Evolutionary conservation across 2,113 vertebrate genomes (phyloP), one percentile per base, ranked within the genome.

Genomic region (Orthonyx spaldingii): DNA sequence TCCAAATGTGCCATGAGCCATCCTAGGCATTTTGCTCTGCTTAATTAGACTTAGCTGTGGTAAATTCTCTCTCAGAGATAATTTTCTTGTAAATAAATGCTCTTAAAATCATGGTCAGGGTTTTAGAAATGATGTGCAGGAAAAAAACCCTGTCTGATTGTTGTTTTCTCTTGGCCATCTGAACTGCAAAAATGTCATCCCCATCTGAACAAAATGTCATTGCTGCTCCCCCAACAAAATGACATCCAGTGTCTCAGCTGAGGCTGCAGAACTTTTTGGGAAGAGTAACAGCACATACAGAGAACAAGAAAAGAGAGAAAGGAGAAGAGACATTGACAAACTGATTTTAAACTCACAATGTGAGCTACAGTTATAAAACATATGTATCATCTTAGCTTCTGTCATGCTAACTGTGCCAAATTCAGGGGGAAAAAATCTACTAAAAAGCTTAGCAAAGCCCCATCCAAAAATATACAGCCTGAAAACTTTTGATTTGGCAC

Each of bases 281-380:
- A 88, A 66, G 49, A 93, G 41, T 27, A 64, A 86, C 71, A 85
- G 66, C 90, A 95, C 70, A 86, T 46, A 78, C 19, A 91, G 49
- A 80, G 26, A 84, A 52, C 1, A 9, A 61, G n/a, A 65, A 74
- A 83, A 90, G 72, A 75, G 64, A 84, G 41, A 91, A 93, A 78
- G 44, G 30, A 92, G 50, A 91, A 88, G 68, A 81, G 92, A 93
- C 85, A 78, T 24, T 81, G 93, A 94, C 89, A 95, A 96, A 96
- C 85, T 70, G 79, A 60, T 92, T 94, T 96, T 71, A 93, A 93
- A 95, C 76, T 93, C 76, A 59, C 93, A 87, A 81, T 59, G 85
- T 94, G 85, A 75, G 71, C 56, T 90, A 77, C 90, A 93, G 92
- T 95, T 96, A 94, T 75, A 95, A 96, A 97, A 97, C 85, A 95